phyloP scores from a whole-genome alignment of 2,113 vertebrate species.

The Eonycteris spelaea region DNA sequence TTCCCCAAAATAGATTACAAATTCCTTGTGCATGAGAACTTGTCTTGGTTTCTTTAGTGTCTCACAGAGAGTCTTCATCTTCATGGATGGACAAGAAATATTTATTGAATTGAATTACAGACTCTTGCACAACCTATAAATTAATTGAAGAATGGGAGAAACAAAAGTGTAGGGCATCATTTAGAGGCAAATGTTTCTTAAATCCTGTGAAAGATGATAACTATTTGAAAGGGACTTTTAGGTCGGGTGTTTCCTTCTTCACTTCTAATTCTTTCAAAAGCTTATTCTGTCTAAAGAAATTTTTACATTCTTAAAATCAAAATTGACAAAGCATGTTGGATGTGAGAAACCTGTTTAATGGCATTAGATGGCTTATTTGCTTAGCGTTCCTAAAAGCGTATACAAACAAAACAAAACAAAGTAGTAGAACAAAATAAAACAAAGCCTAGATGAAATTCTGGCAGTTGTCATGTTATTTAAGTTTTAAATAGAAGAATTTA shows the following conservation, averaged over 20 bases:
- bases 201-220: background rate
- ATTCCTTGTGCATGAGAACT: background rate
- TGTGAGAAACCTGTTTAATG: background rate
- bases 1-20: background rate
- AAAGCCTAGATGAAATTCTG: background rate
- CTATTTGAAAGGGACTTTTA: background rate
- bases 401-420: background rate
- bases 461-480: background rate
- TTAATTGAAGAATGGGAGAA: background rate
- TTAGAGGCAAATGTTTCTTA: no score
- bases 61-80: background rate
- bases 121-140: background rate
- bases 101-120: background rate
- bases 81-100: background rate
- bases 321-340: background rate
- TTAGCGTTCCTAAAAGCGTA: background rate
- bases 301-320: conserved; percentile 8
- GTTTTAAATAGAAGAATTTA: background rate
- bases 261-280: background rate
- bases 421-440: background rate
- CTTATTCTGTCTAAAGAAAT: background rate
- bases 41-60: background rate
- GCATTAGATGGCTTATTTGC: background rate
- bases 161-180: background rate
- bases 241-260: background rate